Percentiles rank a stretch among this genome's conserved stretches.
phyloP scores from a whole-genome alignment of 2,113 vertebrate species.

The Riparia riparia region DNA sequence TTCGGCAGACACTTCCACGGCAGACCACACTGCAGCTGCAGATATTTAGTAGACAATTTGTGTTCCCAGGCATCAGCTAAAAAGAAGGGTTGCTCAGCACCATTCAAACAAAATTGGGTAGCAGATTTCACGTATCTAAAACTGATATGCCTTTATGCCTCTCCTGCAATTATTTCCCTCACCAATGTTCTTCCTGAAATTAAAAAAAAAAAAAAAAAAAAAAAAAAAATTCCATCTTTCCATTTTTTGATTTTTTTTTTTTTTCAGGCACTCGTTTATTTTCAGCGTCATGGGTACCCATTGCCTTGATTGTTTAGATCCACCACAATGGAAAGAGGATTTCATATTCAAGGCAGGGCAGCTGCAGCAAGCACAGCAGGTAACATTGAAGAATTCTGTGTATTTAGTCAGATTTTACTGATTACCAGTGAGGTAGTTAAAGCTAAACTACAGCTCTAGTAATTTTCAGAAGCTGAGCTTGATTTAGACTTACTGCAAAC shows the following conservation, averaged over 20 bases:
- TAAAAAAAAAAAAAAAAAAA: not conserved
- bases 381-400: not conserved
- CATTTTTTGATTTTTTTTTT: not conserved
- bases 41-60: slow-evolving; percentile 26
- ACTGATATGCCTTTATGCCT: not conserved
- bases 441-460: not conserved
- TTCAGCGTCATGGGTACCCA: not conserved
- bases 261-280: not conserved
- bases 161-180: not conserved
- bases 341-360: not conserved
- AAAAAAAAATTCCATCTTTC: not conserved
- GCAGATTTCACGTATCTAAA: not conserved
- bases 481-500: not conserved
- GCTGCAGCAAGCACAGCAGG: not conserved
- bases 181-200: not conserved
- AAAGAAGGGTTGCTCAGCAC: not conserved
- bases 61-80: slow-evolving; percentile 38
- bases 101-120: not conserved
- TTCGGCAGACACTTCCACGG: not conserved
- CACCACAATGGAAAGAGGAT: not conserved
- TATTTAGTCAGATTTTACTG: not conserved
- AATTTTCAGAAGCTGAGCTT: not conserved
- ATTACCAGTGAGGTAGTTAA: not conserved
- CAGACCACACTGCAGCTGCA: slow-evolving; percentile 48
- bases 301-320: not conserved